phyloP scores from a whole-genome alignment of 1,140 invertebrate species.

The Reticulitermes speratus region DNA sequence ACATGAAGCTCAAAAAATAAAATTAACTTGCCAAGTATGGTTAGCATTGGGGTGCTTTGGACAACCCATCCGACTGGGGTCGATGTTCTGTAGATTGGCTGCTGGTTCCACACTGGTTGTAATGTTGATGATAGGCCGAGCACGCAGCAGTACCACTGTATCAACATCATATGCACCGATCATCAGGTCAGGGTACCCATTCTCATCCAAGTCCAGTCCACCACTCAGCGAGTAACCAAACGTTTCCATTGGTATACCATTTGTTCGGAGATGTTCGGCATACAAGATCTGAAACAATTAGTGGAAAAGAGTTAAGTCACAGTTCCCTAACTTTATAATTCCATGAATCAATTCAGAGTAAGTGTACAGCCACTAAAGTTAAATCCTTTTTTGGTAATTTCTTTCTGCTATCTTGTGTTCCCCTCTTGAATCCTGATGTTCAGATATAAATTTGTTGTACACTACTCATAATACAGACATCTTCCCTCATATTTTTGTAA shows the following conservation, averaged over 20 bases:
- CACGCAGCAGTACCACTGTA: constrained; percentile 67
- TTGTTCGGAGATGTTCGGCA: constrained; percentile 51
- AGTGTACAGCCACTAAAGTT: no score
- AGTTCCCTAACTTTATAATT: no score
- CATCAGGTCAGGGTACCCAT: constrained; percentile 89
- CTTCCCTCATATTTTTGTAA: no score
- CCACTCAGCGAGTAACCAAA: constrained; percentile 90
- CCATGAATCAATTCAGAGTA: no score
- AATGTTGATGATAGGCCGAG: constrained; percentile 85
- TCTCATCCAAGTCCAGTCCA: constrained; percentile 85
- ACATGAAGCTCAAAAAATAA: not conserved
- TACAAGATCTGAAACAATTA: constrained; percentile 52
- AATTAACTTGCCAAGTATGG: constrained; percentile 65
- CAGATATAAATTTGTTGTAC: no score
- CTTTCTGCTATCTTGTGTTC: no score
- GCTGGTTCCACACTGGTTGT: constrained; percentile 62
- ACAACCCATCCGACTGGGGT: constrained; percentile 75
- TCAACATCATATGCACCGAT: constrained; percentile 85
- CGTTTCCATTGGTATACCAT: constrained; percentile 57
- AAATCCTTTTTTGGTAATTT: no score
- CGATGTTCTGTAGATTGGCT: constrained; percentile 68
- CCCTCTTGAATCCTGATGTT: no score
- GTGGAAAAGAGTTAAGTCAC: no score
- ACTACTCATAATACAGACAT: no score
- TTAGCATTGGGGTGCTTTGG: constrained; percentile 60